Percentiles rank a stretch among this genome's conserved stretches.
These are phyloP conservation scores for Cassiopea xamachana DNA, from an alignment of 30 jellyfish, hydroid and myxozoan genomes.

Conservation along the genomic window DNA sequence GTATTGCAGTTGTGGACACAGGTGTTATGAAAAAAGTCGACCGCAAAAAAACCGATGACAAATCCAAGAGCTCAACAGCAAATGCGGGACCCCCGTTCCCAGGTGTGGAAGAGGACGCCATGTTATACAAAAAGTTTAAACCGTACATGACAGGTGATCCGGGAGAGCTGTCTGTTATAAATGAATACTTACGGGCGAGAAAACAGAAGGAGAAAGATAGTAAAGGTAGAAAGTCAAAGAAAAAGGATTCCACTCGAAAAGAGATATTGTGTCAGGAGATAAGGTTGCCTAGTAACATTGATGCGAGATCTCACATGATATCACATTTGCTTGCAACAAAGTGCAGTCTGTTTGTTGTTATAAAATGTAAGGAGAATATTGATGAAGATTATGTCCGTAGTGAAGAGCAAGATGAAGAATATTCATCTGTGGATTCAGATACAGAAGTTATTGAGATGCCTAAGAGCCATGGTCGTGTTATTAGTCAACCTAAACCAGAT, in stretches of 20 bases:
- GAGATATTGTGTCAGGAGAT: slow-evolving; percentile 53
- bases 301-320: slow-evolving; percentile 12
- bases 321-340: slow-evolving; percentile 42
- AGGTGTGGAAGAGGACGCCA: slow-evolving; percentile 5
- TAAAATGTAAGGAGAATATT: background rate
- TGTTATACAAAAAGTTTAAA: slow-evolving; percentile 32
- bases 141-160: slow-evolving; percentile 49
- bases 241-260: slow-evolving; percentile 19
- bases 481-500: background rate
- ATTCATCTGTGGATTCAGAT: slow-evolving; percentile 46
- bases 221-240: slow-evolving; percentile 36
- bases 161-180: slow-evolving; percentile 78
- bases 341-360: slow-evolving; percentile 40
- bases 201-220: slow-evolving; percentile 45
- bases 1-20: slow-evolving; percentile 32
- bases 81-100: slow-evolving; percentile 5
- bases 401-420: slow-evolving; percentile 26
- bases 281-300: slow-evolving; percentile 22
- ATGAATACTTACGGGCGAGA: slow-evolving; percentile 84
- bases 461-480: background rate
- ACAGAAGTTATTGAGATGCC: slow-evolving; percentile 63
- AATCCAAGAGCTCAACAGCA: background rate
- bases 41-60: background rate
- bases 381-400: background rate
- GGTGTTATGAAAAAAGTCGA: slow-evolving; percentile 18